phyloP scores from a whole-genome alignment of 2,888 invertebrate species.

The Synanthedon vespiformis region DNA sequence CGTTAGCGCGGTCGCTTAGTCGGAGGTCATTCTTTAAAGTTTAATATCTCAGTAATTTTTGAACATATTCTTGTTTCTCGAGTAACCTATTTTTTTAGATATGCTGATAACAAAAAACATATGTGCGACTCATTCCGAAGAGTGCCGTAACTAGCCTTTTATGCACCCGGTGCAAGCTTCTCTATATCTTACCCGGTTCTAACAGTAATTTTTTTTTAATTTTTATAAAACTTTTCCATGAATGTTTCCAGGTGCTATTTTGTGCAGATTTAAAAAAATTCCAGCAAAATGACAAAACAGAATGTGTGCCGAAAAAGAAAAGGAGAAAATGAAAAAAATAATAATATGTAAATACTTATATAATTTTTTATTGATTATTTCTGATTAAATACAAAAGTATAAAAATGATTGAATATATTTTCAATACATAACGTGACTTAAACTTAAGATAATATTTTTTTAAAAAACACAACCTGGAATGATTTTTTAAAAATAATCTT shows the following conservation, averaged over 20 bases:
- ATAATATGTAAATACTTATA: slow-evolving; percentile 1
- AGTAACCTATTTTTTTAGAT: too few relatives aligned
- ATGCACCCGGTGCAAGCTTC: too few relatives aligned
- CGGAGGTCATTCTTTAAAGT: too few relatives aligned
- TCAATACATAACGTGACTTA: slow-evolving; percentile 3
- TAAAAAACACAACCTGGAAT: slow-evolving; percentile 44
- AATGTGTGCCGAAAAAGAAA: slow-evolving; percentile 30
- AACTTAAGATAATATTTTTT: slow-evolving; percentile 7
- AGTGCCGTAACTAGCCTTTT: too few relatives aligned
- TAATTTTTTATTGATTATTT: neutral
- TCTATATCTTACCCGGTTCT: too few relatives aligned
- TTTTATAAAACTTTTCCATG: neutral
- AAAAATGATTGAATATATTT: slow-evolving; percentile 9
- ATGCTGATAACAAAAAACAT: too few relatives aligned
- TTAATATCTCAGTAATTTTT: too few relatives aligned
- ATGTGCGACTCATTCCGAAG: too few relatives aligned
- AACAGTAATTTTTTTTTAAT: too few relatives aligned
- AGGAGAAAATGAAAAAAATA: slow-evolving; percentile 14
- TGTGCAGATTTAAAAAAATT: slow-evolving; percentile 84
- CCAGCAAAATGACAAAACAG: slow-evolving; percentile 39
- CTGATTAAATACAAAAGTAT: slow-evolving; percentile 20
- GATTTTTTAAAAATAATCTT: slow-evolving; percentile 33
- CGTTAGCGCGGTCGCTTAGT: too few relatives aligned
- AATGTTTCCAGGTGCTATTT: slow-evolving; percentile 75
- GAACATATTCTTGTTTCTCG: too few relatives aligned